Percentiles rank a stretch among this genome's conserved stretches.
Conservation (phyloP, 2,113 vertebrate genomes). For the Tinamus guttatus region DNA sequence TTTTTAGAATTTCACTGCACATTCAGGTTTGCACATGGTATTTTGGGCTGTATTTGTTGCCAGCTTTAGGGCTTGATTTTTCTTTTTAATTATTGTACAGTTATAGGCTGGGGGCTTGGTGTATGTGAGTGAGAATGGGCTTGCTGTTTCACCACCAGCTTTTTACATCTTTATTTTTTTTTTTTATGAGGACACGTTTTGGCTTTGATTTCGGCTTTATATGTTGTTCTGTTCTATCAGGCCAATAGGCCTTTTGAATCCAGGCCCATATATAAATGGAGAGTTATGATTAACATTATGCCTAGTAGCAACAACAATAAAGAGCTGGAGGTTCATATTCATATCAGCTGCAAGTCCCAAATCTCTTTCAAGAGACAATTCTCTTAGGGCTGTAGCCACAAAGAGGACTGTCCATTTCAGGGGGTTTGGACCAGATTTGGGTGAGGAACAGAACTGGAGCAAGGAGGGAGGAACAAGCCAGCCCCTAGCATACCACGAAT, state of each 20-base stretch:
- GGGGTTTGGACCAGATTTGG: not conserved
- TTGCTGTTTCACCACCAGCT: not conserved
- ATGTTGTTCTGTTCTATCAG: constrained; percentile 14
- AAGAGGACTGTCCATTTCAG: not conserved
- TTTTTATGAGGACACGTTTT: constrained; percentile 4
- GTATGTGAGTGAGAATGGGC: not conserved
- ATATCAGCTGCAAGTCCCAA: not conserved
- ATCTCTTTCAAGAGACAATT: not conserved
- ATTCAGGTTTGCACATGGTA: fast-evolving
- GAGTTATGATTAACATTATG: constrained; percentile 33
- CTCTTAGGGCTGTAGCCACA: not conserved
- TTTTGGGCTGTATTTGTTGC: not conserved
- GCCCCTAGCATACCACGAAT: constrained; percentile 65
- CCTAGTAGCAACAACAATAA: constrained; percentile 13
- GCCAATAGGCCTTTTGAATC: constrained; percentile 7
- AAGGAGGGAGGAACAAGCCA: constrained; percentile 50
- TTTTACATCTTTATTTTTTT: not conserved
- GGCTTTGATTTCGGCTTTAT: constrained; percentile 42
- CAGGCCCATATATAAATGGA: not conserved
- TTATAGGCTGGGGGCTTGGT: not conserved
- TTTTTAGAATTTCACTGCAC: not conserved
- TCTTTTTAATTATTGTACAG: not conserved
- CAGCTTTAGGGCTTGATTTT: not conserved
- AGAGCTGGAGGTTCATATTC: not conserved
- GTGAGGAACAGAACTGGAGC: not conserved